Base-by-base conservation (phyloP, 2,797 vertebrate genomes). In the Lycodopsis pacificus region DNA sequence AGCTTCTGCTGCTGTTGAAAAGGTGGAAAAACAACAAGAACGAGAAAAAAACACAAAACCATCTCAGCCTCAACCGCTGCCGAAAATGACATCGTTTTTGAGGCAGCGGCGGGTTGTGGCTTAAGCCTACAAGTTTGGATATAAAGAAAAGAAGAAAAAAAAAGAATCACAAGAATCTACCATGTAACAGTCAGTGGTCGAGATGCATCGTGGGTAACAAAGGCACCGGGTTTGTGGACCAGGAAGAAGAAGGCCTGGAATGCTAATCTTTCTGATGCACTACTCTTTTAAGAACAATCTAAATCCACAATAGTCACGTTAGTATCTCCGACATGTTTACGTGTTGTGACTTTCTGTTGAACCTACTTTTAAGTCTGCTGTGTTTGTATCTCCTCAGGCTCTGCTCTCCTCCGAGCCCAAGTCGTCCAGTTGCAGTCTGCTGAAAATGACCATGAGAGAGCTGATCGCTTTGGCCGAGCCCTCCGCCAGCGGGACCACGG, bases 341-440 rank as follows among this genome's bases (percentile, higher is more conserved):
- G 19, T 19, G 34, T 19, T 4, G 30, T 48, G 34, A 44, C 36
- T 20, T 22, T 44, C 44, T 49, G 1, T 20, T 27, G 10, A 22
- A 1, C 7, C 10, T 38, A 0, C 17, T 72, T 2, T 0, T 49
- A 4, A 20, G 30, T 25, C 20, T 64, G 12, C 30, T 71, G 8
- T 36, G 32, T 56, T 1, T 61, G 15, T 0, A 12, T 62, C 1
- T 32, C 34, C 4, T 3, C 83, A 99, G 98, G 98, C 98, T 46
- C 93, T 99, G 73, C 93, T 99, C 76, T 97, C 97, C 65, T 98
- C 97, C 7, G 97, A 99, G 89, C 96, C 97, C 58, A 98, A 97
- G 92, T 96, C 96, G 1, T 93, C 97, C 87, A 98, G 96, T 93
- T 95, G 95, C 85, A 94, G 96, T 75, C 92, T 99, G 81, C 74